Evolutionary conservation across 92 coral and sea anemone species (phyloP).

Genomic region (Nematostella vectensis): DNA sequence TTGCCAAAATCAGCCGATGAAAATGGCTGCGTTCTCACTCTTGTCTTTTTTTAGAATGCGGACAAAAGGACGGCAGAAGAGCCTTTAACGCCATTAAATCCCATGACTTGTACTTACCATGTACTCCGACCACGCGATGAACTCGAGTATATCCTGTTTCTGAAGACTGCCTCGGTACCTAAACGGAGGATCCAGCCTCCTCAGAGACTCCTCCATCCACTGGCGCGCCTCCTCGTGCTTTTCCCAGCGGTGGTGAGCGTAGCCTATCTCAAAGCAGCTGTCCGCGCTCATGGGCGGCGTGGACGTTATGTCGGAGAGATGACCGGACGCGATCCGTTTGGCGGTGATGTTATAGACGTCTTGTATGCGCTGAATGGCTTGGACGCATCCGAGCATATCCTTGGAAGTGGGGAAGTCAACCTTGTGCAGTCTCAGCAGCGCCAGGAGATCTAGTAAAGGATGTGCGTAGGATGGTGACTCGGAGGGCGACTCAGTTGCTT

Average conservation of each 20-base stretch:
- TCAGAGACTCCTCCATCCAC: conserved; percentile 72
- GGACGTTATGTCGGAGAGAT: conserved; percentile 35
- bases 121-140: conserved; percentile 96
- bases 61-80: too few relatives aligned
- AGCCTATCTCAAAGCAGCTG: conserved; percentile 82
- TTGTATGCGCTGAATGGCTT: conserved; percentile 81
- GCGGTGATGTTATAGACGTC: conserved; percentile 75
- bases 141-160: conserved; percentile 47
- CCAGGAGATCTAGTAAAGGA: conserved; percentile 60
- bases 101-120: conserved; percentile 45
- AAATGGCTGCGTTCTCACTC: too few relatives aligned
- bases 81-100: too few relatives aligned
- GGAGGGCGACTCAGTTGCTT: too few relatives aligned
- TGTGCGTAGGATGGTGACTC: too few relatives aligned
- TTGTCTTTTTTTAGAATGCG: too few relatives aligned
- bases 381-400: conserved; percentile 68
- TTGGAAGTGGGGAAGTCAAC: conserved; percentile 50
- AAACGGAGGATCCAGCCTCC: conserved; percentile 48
- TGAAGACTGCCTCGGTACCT: conserved; percentile 53
- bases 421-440: conserved; percentile 29
- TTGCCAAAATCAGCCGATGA: too few relatives aligned
- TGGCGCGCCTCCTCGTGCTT: conserved; percentile 44
- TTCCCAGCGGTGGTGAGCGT: conserved; percentile 43
- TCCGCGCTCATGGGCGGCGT: conserved; percentile 66
- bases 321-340: conserved; percentile 55